These are phyloP conservation scores for Pollachius pollachius DNA, from an alignment of 2,113 vertebrate species.

Conservation along the genomic window DNA sequence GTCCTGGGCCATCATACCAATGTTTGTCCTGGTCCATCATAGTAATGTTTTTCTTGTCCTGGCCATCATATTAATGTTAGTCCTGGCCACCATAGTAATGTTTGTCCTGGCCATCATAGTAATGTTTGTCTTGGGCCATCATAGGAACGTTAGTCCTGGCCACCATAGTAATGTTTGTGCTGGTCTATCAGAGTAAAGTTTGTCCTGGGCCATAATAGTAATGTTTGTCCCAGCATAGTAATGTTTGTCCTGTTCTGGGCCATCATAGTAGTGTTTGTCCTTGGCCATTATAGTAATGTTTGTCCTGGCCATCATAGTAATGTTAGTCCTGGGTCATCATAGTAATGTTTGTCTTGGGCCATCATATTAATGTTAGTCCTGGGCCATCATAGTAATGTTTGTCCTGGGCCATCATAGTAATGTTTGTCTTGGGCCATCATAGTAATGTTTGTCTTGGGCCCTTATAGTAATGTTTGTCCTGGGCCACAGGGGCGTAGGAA, in stretches of 20 bases:
- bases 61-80: neutral
- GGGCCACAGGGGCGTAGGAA: too few relatives aligned
- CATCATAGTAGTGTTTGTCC: neutral
- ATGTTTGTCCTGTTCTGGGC: neutral
- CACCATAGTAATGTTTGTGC: neutral
- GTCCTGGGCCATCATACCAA: neutral
- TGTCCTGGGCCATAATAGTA: neutral
- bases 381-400: neutral
- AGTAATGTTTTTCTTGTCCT: neutral
- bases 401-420: too few relatives aligned
- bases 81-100: neutral
- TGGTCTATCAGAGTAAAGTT: neutral
- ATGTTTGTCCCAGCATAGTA: neutral
- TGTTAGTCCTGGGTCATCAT: too few relatives aligned
- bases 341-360: neutral
- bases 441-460: neutral
- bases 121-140: neutral
- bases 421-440: too few relatives aligned
- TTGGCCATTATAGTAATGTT: neutral
- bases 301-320: too few relatives aligned
- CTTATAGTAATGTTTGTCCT: too few relatives aligned
- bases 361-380: too few relatives aligned
- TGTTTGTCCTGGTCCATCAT: neutral
- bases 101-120: neutral
- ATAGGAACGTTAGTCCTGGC: too few relatives aligned